A percentile compares a stretch with the other conserved stretches of the same genome.
Conservation (phyloP, 1,140 invertebrate genomes). For the Orchestia grillus region DNA sequence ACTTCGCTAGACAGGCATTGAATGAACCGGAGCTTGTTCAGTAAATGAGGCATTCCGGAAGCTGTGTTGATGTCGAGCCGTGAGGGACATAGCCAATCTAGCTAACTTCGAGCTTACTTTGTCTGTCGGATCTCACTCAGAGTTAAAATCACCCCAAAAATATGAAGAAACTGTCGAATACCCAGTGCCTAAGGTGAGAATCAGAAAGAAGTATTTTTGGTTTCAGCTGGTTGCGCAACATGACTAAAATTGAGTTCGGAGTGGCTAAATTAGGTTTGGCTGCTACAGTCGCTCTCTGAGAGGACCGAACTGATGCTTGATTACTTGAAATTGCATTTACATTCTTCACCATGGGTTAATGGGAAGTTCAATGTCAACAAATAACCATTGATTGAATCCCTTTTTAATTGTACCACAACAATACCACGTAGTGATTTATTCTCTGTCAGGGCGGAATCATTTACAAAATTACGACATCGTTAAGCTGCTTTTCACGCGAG, state of each 20-base stretch:
- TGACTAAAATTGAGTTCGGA: background rate
- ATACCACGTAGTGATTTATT: too few species aligned
- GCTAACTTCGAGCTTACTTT: background rate
- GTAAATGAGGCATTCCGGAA: background rate
- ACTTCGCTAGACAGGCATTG: background rate
- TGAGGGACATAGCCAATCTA: background rate
- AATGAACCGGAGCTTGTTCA: background rate
- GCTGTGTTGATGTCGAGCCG: background rate
- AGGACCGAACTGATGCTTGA: too few species aligned
- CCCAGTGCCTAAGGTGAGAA: background rate
- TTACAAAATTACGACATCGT: too few species aligned
- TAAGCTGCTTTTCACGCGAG: too few species aligned
- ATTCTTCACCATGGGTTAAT: too few species aligned
- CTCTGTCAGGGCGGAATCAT: too few species aligned
- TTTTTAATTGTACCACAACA: too few species aligned
- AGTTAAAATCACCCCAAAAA: background rate
- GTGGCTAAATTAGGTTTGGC: background rate
- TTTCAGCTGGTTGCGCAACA: background rate
- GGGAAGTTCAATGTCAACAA: too few species aligned
- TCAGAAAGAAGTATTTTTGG: background rate
- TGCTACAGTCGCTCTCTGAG: background rate
- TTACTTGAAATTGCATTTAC: too few species aligned
- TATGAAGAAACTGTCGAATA: background rate
- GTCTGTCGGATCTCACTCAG: background rate
- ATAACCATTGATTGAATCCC: too few species aligned